Evolutionary conservation across 2,113 vertebrate genomes (phyloP).

Genomic region (Crotalus viridis): DNA sequence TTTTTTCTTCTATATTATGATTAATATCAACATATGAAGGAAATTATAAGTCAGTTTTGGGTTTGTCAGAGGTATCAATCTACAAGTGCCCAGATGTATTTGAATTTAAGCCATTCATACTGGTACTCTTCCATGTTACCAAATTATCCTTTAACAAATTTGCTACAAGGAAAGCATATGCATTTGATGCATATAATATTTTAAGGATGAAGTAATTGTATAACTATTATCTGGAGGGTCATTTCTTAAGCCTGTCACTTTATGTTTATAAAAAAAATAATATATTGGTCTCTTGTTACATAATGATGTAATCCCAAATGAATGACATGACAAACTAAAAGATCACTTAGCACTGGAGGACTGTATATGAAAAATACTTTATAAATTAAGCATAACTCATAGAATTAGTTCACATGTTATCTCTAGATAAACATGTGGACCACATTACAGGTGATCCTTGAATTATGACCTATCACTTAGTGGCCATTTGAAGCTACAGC

Average conservation of each 20-base stretch:
- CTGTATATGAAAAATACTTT: not conserved
- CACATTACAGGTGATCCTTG: not conserved
- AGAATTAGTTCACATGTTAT: not conserved
- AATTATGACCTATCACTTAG: not conserved
- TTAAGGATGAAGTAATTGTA: not conserved
- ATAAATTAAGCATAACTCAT: not conserved
- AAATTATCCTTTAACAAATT: constrained; percentile 17
- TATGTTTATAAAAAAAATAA: not conserved
- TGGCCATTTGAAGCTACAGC: not conserved
- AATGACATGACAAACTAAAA: not conserved
- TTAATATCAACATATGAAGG: not conserved
- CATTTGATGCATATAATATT: constrained; percentile 9
- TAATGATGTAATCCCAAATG: constrained; percentile 5
- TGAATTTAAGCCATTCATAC: not conserved
- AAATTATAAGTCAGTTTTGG: not conserved
- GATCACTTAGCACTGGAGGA: not conserved
- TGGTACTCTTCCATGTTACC: not conserved
- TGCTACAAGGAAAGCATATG: not conserved
- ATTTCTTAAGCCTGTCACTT: not conserved
- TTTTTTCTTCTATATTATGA: not conserved
- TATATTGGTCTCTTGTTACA: not conserved
- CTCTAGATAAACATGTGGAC: not conserved
- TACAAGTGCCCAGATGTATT: not conserved
- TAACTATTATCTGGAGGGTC: not conserved
- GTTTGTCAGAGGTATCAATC: not conserved